Evolutionary conservation across 2,888 invertebrate genomes (phyloP).

Genomic region (Eilema griseolum): DNA sequence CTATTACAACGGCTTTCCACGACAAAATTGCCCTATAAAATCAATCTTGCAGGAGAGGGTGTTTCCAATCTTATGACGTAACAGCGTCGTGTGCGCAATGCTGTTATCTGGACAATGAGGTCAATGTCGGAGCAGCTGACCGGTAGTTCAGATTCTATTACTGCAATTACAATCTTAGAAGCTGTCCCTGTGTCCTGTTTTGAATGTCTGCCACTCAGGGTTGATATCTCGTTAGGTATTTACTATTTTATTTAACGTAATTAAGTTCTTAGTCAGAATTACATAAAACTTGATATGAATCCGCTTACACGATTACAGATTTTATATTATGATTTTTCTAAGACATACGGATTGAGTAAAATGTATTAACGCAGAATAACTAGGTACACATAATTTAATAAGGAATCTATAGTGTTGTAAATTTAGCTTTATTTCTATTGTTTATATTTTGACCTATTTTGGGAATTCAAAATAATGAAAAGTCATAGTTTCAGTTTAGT

Average conservation of each 20-base stretch:
- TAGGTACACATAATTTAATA: too few species aligned
- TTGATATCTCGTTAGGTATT: neutral
- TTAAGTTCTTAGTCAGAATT: neutral
- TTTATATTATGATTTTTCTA: neutral
- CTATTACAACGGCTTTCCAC: slow-evolving; percentile 19
- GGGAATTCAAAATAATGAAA: too few species aligned
- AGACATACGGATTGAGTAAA: too few species aligned
- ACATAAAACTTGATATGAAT: neutral
- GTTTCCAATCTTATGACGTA: slow-evolving; percentile 51
- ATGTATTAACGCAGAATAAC: too few species aligned
- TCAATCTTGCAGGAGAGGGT: slow-evolving; percentile 41
- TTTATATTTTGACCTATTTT: too few species aligned
- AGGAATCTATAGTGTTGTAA: too few species aligned
- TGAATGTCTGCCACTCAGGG: slow-evolving; percentile 29
- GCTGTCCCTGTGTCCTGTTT: slow-evolving; percentile 43
- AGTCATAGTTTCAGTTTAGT: too few species aligned
- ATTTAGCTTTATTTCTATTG: too few species aligned
- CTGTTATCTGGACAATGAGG: slow-evolving; percentile 73
- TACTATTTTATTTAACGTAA: neutral
- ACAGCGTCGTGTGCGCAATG: slow-evolving; percentile 63
- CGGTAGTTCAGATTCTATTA: slow-evolving; percentile 61
- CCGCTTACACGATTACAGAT: neutral
- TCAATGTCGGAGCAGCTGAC: slow-evolving; percentile 78
- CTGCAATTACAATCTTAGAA: slow-evolving; percentile 55
- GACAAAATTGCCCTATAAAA: slow-evolving; percentile 26